These are phyloP conservation scores for Triplophysa yarkandensis DNA, from an alignment of 2,797 vertebrate species.

Conservation along the genomic window DNA sequence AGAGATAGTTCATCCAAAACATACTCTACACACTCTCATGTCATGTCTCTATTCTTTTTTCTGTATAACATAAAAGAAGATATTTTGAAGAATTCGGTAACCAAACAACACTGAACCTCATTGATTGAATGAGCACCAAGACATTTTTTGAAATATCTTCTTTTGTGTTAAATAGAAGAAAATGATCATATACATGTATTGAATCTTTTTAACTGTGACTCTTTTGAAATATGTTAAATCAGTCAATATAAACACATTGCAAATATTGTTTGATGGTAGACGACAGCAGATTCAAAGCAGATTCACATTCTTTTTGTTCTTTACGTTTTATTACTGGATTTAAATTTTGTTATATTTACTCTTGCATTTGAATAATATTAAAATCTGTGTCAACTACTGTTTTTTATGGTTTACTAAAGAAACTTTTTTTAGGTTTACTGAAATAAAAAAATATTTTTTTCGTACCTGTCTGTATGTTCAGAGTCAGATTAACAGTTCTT, in stretches of 20 bases:
- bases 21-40: too few relatives aligned
- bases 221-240: slow-evolving; percentile 3
- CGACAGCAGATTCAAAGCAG: slow-evolving; percentile 26
- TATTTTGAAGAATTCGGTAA: too few relatives aligned
- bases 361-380: slow-evolving; percentile 28
- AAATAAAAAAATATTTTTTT: neutral
- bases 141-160: too few relatives aligned
- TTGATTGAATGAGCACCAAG: too few relatives aligned
- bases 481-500: slow-evolving; percentile 31
- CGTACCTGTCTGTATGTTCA: slow-evolving; percentile 37
- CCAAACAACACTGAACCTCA: too few relatives aligned
- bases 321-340: neutral
- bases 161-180: too few relatives aligned
- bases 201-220: neutral
- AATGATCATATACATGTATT: too few relatives aligned
- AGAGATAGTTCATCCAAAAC: too few relatives aligned
- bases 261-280: slow-evolving; percentile 12
- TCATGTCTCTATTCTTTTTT: too few relatives aligned
- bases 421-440: slow-evolving; percentile 3
- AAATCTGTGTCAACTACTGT: too few relatives aligned
- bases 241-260: slow-evolving; percentile 11
- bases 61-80: too few relatives aligned
- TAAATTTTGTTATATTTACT: slow-evolving; percentile 19
- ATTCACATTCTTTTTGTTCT: neutral
- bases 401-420: slow-evolving; percentile 3